A percentile compares a stretch with the other conserved stretches of the same genome.
Evolutionary conservation across 2,797 vertebrate species (phyloP).

Genomic region (Anableps anableps): DNA sequence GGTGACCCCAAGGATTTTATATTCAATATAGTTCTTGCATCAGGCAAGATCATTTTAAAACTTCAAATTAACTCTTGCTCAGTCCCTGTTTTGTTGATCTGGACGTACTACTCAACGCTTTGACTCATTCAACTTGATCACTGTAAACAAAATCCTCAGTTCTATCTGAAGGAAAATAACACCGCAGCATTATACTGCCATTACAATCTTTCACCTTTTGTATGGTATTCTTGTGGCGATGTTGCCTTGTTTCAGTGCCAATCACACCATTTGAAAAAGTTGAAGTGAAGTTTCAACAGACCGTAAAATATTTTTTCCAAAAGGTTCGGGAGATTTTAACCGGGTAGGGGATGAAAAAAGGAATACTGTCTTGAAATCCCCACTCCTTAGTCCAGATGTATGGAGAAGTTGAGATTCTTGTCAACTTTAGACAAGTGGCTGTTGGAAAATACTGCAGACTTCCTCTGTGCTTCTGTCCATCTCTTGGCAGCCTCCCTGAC

Average conservation of each 20-base stretch:
- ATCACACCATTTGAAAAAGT: not conserved
- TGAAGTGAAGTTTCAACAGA: not conserved
- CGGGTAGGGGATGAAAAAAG: not conserved
- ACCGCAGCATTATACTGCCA: too few relatives aligned
- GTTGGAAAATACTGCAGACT: not conserved
- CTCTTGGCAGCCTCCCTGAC: not conserved
- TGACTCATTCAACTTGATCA: not conserved
- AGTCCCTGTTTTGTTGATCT: too few relatives aligned
- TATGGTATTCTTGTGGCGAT: not conserved
- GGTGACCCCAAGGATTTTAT: too few relatives aligned
- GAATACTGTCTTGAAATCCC: not conserved
- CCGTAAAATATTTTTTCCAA: not conserved
- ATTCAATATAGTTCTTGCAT: too few relatives aligned
- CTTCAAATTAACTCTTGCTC: too few relatives aligned
- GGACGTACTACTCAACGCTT: too few relatives aligned
- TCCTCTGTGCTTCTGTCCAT: not conserved
- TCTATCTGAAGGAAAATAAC: not conserved
- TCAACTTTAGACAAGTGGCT: not conserved
- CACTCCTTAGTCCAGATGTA: not conserved
- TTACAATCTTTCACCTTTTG: too few relatives aligned
- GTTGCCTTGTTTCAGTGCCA: not conserved
- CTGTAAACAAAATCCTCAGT: not conserved
- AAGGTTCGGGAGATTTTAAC: not conserved
- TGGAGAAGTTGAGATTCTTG: not conserved
- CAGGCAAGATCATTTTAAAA: too few relatives aligned